Percentiles rank a stretch among this genome's conserved stretches.
Conservation (phyloP, 2,888 invertebrate genomes). For the Liodrosophila aerea region DNA sequence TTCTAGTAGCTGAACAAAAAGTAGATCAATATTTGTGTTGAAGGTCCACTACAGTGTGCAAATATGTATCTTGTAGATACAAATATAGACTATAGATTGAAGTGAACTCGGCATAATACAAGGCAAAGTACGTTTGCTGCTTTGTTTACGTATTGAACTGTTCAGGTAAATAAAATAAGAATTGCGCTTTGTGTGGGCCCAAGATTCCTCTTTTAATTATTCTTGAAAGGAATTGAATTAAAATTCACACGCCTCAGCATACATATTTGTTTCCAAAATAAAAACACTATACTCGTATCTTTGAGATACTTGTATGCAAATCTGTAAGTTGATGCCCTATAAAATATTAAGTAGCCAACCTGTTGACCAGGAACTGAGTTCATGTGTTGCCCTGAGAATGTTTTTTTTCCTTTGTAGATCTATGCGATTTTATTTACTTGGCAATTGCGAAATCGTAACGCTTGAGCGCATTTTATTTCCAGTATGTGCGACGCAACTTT, state of each 20-base stretch:
- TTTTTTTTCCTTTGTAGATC: constrained; percentile 22
- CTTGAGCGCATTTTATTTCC: constrained; percentile 66
- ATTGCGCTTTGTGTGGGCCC: constrained; percentile 51
- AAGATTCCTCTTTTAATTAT: constrained; percentile 9
- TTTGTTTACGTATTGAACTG: constrained; percentile 54
- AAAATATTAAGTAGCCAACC: constrained; percentile 29
- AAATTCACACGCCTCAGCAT: constrained; percentile 9
- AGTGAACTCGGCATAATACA: constrained; percentile 27
- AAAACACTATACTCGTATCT: no score
- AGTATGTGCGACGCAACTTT: constrained; percentile 47
- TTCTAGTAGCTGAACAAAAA: constrained; percentile 25
- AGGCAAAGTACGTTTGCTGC: constrained; percentile 25
- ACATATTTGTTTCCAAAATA: no score
- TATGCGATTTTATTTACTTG: constrained; percentile 62
- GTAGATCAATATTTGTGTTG: constrained; percentile 37
- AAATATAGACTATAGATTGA: constrained; percentile 18
- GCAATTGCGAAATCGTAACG: constrained; percentile 74
- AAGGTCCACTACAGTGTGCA: constrained; percentile 44
- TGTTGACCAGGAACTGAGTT: constrained; percentile 17
- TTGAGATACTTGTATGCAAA: constrained; percentile 1
- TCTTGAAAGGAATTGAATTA: constrained; percentile 31
- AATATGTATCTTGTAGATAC: constrained; percentile 37
- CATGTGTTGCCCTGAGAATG: constrained; percentile 23
- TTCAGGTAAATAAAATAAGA: constrained; percentile 50
- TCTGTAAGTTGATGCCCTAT: background rate